phyloP scores from a whole-genome alignment of 2,888 invertebrate genomes.

The Dorcus hopei region DNA sequence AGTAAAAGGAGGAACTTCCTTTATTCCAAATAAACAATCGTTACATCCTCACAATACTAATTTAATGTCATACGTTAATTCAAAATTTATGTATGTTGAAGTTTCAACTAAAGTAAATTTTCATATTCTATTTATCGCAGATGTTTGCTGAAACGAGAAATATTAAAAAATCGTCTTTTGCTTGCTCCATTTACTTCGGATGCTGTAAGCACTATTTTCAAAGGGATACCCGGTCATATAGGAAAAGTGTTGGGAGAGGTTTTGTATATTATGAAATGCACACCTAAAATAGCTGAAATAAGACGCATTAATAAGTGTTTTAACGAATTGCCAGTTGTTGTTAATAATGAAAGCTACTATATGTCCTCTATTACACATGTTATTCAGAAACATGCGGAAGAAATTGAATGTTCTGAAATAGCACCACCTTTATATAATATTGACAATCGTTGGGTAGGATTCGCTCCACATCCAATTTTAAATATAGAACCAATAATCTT shows the following conservation, averaged over 20 bases:
- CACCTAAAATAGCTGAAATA: conserved; percentile 22
- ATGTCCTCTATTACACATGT: conserved; percentile 26
- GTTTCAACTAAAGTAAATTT: conserved; percentile 25
- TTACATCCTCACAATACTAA: conserved; percentile 15
- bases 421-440: conserved; percentile 22
- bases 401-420: conserved; percentile 20
- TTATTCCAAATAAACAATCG: too few relatives aligned
- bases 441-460: conserved; percentile 20
- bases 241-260: conserved; percentile 31
- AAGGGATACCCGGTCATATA: conserved; percentile 30
- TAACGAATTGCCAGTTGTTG: conserved; percentile 26
- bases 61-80: conserved; percentile 27
- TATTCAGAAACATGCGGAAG: conserved; percentile 16
- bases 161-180: conserved; percentile 28
- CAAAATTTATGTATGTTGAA: conserved; percentile 33
- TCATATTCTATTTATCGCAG: conserved; percentile 15
- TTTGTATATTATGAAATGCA: conserved; percentile 31
- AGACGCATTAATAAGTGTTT: conserved; percentile 24
- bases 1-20: too few relatives aligned
- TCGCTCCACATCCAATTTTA: conserved; percentile 16
- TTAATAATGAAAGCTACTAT: conserved; percentile 24
- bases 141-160: conserved; percentile 30
- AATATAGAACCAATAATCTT: neutral
- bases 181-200: conserved; percentile 27
- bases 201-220: conserved; percentile 27